Base-by-base conservation (phyloP, 2,888 invertebrate genomes). In the Eupithecia insigniata region DNA sequence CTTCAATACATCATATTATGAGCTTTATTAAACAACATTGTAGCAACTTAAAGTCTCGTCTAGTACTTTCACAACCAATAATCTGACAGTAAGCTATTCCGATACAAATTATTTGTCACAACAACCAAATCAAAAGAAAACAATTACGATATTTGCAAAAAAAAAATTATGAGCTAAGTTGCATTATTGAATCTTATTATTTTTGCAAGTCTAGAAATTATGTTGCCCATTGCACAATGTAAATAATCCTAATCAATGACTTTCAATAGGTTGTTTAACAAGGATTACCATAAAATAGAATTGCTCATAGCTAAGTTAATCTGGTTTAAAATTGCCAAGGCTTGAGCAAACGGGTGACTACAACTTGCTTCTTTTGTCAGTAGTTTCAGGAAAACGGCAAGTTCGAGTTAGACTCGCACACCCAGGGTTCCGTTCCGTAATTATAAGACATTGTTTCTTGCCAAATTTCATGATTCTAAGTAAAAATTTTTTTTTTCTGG, bases 61-160 rank as follows among this genome's bases (percentile, higher is more conserved):
- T 14, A 36, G 66, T 8, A 43, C 66, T 28, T 28, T 32, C 2
- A 5, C 6, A 14, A 14, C 5, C 12, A 36, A 60, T 64, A 73
- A 70, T 73, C 70, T 65, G 70, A 66, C 55, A 36, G 22, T 51
- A 8, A 22, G 12, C 4, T 55, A 55, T 55, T 32, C 51, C 18
- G 30, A 70, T 61, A 70, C 70, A 73, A 73, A 61, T 70, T 67
- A 70, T 70, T 67, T 46, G 70, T 67, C 65, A 65, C 67, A 18
- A 65, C 62, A 73, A 70, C 67, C 39, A 46, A 68, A 65, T 67
- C 65, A 70, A 39, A 22, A 39, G 16, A 28, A 39, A 0, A 26
- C n/a, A n/a, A n/a, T n/a, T n/a, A n/a, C n/a, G n/a, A 28, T 30
- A 30, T 18, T 60, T 30, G 30, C 30, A 60, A 60, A 60, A 30